phyloP scores from a whole-genome alignment of 2,113 vertebrate genomes.

The Cromileptes altivelis region DNA sequence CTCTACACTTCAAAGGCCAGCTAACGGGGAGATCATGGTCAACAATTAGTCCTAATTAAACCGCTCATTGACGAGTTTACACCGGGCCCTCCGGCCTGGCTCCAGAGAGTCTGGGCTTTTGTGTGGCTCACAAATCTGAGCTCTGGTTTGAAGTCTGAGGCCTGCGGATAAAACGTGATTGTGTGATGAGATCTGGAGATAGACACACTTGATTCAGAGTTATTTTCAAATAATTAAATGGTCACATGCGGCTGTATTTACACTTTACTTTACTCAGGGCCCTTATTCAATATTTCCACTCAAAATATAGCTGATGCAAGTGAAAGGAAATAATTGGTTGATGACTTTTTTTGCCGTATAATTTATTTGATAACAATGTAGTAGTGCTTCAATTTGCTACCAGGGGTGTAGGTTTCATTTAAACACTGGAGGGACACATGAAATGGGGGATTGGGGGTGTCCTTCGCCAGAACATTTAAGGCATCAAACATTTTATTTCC shows the following conservation, averaged over 20 bases:
- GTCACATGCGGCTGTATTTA: neutral
- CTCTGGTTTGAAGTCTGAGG: constrained; percentile 52
- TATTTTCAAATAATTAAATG: neutral
- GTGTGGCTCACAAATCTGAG: constrained; percentile 54
- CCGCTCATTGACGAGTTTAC: constrained; percentile 85
- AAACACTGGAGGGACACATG: too few species aligned
- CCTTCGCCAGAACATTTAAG: too few species aligned
- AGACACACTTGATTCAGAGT: neutral
- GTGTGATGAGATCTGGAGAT: constrained; percentile 53
- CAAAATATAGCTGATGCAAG: too few species aligned
- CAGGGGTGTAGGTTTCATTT: too few species aligned
- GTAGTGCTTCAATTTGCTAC: too few species aligned
- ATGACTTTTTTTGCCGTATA: too few species aligned
- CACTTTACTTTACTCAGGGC: too few species aligned
- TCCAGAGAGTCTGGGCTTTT: constrained; percentile 88
- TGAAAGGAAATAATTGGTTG: too few species aligned
- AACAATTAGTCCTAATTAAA: constrained; percentile 87
- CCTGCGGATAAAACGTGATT: constrained; percentile 35
- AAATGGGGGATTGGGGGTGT: too few species aligned
- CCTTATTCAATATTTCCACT: too few species aligned
- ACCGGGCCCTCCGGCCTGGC: constrained; percentile 82
- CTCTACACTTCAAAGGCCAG: constrained; percentile 88
- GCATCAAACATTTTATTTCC: too few species aligned
- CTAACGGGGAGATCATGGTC: constrained; percentile 89
- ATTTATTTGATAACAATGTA: too few species aligned